Percentiles rank a stretch among this genome's conserved stretches.
These are phyloP conservation scores for Autographa pulchrina DNA, from an alignment of 2,888 invertebrate species.

Conservation along the genomic window DNA sequence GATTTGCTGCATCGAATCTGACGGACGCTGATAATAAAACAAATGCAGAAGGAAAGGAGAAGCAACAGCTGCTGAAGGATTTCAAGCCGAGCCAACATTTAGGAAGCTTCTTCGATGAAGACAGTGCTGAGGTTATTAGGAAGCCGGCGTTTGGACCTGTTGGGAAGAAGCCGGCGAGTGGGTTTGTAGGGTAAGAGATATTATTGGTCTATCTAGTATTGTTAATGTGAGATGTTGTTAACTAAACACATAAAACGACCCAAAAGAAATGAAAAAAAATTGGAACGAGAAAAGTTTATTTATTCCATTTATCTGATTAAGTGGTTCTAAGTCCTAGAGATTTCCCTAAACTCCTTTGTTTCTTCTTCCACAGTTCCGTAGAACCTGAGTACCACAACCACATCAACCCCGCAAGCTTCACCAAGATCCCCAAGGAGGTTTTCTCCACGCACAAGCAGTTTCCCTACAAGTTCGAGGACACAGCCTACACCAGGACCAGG, in stretches of 20 bases:
- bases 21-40: slow-evolving; percentile 56
- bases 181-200: slow-evolving; percentile 68
- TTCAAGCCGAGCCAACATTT: slow-evolving; percentile 88
- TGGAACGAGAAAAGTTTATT: too few species aligned
- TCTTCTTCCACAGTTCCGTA: slow-evolving; percentile 63
- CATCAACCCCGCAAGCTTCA: slow-evolving; percentile 37
- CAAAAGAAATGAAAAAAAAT: too few species aligned
- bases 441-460: slow-evolving; percentile 66
- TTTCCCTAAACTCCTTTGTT: neutral
- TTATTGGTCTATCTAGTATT: too few species aligned
- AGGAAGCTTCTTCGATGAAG: slow-evolving; percentile 83
- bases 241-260: too few species aligned
- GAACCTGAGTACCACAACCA: slow-evolving; percentile 63
- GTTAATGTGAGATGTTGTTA: too few species aligned
- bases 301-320: too few species aligned
- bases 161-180: slow-evolving; percentile 65
- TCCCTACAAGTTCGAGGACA: slow-evolving; percentile 76
- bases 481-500: slow-evolving; percentile 64
- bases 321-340: too few species aligned
- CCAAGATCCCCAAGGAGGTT: slow-evolving; percentile 65
- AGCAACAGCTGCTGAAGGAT: slow-evolving; percentile 59
- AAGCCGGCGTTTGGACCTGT: slow-evolving; percentile 52
- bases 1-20: slow-evolving; percentile 66
- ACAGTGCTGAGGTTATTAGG: slow-evolving; percentile 60
- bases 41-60: slow-evolving; percentile 23